phyloP scores from a whole-genome alignment of 2,888 invertebrate species.

The Polydesmus complanatus region DNA sequence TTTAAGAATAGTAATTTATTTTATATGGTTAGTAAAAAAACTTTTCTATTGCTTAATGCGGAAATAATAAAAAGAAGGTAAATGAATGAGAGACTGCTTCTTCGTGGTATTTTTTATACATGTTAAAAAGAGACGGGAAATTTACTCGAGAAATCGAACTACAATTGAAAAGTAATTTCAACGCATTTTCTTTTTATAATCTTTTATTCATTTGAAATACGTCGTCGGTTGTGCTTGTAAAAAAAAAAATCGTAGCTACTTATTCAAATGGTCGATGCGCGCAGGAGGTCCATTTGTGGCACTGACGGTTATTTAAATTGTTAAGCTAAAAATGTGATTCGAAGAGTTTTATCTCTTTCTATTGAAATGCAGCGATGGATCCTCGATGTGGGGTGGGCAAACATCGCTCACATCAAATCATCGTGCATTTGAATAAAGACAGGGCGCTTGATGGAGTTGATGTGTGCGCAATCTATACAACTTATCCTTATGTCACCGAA shows the following conservation, averaged over 20 bases:
- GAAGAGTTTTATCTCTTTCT: neutral
- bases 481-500: neutral
- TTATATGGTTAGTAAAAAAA: no score
- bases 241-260: no score
- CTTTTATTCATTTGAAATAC: neutral
- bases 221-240: no score
- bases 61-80: no score
- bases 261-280: neutral
- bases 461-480: no score
- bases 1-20: no score
- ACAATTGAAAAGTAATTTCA: neutral
- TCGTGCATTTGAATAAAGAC: neutral
- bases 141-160: neutral
- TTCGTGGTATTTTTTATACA: neutral
- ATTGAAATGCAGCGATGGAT: neutral
- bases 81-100: no score
- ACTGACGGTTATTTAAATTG: neutral
- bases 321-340: neutral
- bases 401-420: neutral
- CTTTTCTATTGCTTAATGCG: no score
- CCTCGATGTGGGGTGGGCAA: neutral
- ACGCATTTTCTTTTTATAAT: neutral
- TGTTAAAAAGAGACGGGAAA: neutral
- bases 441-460: neutral
- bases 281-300: neutral